Evolutionary conservation across 2,888 invertebrate genomes (phyloP), one percentile per base, ranked within the genome.

Genomic region (Spodoptera picta): DNA sequence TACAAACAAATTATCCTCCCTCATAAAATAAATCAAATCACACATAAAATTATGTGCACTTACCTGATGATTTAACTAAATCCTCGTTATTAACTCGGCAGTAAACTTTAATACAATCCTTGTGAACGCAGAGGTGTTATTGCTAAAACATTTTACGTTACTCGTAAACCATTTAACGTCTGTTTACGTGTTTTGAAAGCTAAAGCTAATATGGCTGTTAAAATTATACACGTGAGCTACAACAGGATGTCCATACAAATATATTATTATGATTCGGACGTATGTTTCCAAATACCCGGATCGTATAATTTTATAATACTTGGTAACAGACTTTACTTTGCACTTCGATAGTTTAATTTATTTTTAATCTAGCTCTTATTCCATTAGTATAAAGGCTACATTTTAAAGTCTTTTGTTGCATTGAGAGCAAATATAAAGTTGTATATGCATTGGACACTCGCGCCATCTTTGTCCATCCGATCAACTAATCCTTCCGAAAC

Each of bases 261-360:
- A 85, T 81, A 87, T 88, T 84, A 89, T 88, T 83, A 89, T 87
- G 84, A 89, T 86, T 83, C 65, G 73, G 67, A 84, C 77, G 84
- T 84, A 87, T 92, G 88, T 92, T 91, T 91, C 87, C 89, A 90
- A 92, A 91, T 89, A 90, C 83, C 77, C 71, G 83, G 82, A 83
- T 87, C 87, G 81, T 91, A 92, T 89, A 90, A 90, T 89, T 92
- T 91, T 91, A 92, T 90, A 88, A 87, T 86, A 80, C 85, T 69
- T 65, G 71, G 79, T 68, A 75, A 84, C 87, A 86, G 83, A 81
- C 73, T 82, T 80, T 77, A 71, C 59, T 59, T 54, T 77, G 63
- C 68, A 58, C 51, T 63, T 44, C 57, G 47, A 58, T 62, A 68
- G 36, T 52, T 56, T 48, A 14, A 31, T n/a, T 19, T 45, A 6